Base-by-base conservation (phyloP, 1,140 invertebrate genomes). In the Ephestia elutella region DNA sequence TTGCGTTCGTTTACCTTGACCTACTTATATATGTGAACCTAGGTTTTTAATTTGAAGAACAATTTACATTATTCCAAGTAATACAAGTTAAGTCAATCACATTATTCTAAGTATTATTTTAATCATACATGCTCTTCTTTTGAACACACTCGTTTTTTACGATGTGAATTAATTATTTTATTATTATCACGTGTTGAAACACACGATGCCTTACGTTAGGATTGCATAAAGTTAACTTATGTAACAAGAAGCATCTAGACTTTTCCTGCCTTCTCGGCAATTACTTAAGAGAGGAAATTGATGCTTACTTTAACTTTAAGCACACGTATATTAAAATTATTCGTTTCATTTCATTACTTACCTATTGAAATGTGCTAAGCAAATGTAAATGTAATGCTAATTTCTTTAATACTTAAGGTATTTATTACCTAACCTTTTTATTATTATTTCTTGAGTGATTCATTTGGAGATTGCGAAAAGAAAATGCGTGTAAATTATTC, bases 401-500 rank as follows among this genome's bases (percentile, higher is more conserved):
- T 25, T 25, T 25, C 21, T n/a, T n/a, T n/a, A n/a, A n/a, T n/a
- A n/a, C 21, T 3, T 25, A 25, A 7, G 2, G 21, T 25, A 3
- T 25, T 25, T 2, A 25, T 25, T 25, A 25, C 7, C 7, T 32
- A 1, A 10, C 30, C 30, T 32, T 32, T 8, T 7, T 5, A 10
- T 11, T 32, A 28, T 5, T 28, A 28, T 28, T 32, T 44, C 4
- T 44, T 15, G 2, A 44, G 38, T 44, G 13, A 15, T 44, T 5
- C 2, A 44, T 44, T 15, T n/a, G n/a, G 2, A 10, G 50, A 13
- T 5, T 21, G 10, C 3, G 13, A 5, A 53, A 53, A 21, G 8
- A 53, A 53, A 25, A n/a, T 11, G 11, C 19, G 13, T 25, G 19
- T n/a, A 65, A 66, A 70, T 65, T 75, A 73, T 44, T 73, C 72